These are phyloP conservation scores for Galaxea fascicularis DNA, from an alignment of 92 coral and sea anemone species.

Conservation along the genomic window DNA sequence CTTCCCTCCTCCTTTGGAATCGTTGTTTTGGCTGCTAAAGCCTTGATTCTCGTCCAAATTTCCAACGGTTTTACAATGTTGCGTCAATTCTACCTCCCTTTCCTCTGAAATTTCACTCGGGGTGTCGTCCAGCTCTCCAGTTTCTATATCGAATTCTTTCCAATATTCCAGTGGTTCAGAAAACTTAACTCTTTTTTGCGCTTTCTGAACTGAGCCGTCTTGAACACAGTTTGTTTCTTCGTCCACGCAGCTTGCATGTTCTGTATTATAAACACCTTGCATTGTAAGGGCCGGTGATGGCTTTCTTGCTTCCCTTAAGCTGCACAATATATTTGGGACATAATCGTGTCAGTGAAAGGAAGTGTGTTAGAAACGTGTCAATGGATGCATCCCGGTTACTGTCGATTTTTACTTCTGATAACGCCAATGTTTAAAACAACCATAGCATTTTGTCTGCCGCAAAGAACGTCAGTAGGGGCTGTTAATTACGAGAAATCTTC, in stretches of 20 bases:
- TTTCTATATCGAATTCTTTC: conserved; percentile 75
- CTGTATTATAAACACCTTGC: neutral
- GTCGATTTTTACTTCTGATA: neutral
- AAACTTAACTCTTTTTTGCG: conserved; percentile 70
- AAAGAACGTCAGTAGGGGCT: neutral
- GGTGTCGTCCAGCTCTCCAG: conserved; percentile 50
- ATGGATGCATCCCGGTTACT: neutral
- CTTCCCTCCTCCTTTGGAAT: conserved; percentile 16
- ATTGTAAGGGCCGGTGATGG: neutral
- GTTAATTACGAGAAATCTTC: neutral
- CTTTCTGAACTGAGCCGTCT: neutral
- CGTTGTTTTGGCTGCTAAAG: conserved; percentile 1
- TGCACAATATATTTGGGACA: neutral
- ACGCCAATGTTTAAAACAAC: neutral
- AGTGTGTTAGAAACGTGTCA: no score
- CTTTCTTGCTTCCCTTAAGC: neutral
- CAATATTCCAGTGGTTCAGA: conserved; percentile 77
- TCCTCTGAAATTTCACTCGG: conserved; percentile 3
- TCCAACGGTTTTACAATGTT: neutral
- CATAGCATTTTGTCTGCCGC: neutral
- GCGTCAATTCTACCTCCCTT: neutral
- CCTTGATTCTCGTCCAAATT: neutral
- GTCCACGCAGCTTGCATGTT: conserved; percentile 1
- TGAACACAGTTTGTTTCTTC: neutral
- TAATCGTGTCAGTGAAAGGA: no score